Evolutionary conservation across 1,140 invertebrate genomes (phyloP), one percentile per base, ranked within the genome.

Genomic region (Venustaconcha ellipsiformis): DNA sequence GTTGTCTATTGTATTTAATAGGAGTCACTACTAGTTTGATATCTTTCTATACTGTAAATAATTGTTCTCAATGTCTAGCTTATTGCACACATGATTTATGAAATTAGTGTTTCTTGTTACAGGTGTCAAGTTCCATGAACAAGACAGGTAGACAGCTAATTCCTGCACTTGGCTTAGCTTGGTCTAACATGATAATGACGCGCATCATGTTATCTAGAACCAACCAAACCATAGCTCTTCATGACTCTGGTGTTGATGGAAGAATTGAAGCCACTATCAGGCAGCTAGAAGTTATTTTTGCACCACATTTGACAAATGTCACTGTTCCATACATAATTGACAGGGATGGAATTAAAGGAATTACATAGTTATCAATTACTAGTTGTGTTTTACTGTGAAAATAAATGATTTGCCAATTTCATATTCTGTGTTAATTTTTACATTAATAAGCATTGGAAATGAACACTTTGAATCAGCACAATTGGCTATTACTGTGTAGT

Each of bases 181-280:
- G 94, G 94, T 90, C 92, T 1, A 94, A 93, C 86, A 90, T 94
- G 66, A 90, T 95, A 14, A 94, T 93, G 11, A 93, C 91, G 70
- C 91, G 94, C 17, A 88, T 94, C 59, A 87, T 91, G 74, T 88
- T 95, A 15, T 90, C 89, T 13, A 77, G 83, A 23, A 82, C 80
- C 4, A 67, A 78, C 14, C 78, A 73, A 30, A 66, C 70, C 67
- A 55, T 76, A 1, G 66, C 18, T 8, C 48, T 82, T 14, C 70
- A 84, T 74, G 59, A 77, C 59, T 68, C 69, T 55, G 57, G 69
- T 66, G 18, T 64, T 57, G 18, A 48, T 68, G 74, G 72, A 71
- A 37, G 67, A 48, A 67, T 82, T 62, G 81, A 80, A 26, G 70
- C 76, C 13, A 75, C 81, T 73, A 74, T 88, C 3, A 75, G 90